Base-by-base conservation (phyloP, 2,113 vertebrate genomes). In the Chrysemys picta region DNA sequence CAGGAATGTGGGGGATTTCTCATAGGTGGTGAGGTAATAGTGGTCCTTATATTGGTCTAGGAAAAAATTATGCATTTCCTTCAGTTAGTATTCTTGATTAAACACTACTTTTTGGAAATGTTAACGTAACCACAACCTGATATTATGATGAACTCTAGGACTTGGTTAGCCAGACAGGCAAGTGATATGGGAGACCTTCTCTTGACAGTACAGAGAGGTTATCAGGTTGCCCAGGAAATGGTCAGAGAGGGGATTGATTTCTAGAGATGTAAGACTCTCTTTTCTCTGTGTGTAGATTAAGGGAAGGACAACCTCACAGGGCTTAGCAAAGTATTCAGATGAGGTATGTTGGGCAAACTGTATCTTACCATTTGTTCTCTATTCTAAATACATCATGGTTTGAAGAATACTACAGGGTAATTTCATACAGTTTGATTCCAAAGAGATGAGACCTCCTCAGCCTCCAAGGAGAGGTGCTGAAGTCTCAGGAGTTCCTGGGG, bases 201-300 rank as follows among this genome's bases (percentile, higher is more conserved):
- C 79, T 69, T 49, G 50, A 8, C 2, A 42, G 5, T 25, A 50
- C 14, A 65, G 10, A 54, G 38, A 0, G 1, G 35, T 72, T 52
- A 17, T 83, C 31, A 79, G 14, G 14, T 6, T 87, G 50, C 42
- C 21, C 5, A 59, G 52, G 22, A 50, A 75, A 52, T 38, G n/a
- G 57, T 47, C 12, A 53, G 7, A 31, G 87, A 29, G 2, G 47
- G 24, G 12, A 24, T 31, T 16, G 5, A 19, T 80, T 90, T 88
- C 24, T 57, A 16, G 69, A 80, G 13, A 29, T 75, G 21, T 29
- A 80, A 31, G n/a, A 6, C 3, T 11, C 53, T 57, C 49, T 85
- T 38, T 65, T 82, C 14, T 59, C 29, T 49, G 50, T 25, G 42
- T 27, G 24, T 62, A 42, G 47, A 49, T 13, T 80, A 38, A 88